A percentile compares a stretch with the other conserved stretches of the same genome.
These are phyloP conservation scores for Actinia tenebrosa DNA, from an alignment of 64 coral and sea anemone species.

Conservation along the genomic window DNA sequence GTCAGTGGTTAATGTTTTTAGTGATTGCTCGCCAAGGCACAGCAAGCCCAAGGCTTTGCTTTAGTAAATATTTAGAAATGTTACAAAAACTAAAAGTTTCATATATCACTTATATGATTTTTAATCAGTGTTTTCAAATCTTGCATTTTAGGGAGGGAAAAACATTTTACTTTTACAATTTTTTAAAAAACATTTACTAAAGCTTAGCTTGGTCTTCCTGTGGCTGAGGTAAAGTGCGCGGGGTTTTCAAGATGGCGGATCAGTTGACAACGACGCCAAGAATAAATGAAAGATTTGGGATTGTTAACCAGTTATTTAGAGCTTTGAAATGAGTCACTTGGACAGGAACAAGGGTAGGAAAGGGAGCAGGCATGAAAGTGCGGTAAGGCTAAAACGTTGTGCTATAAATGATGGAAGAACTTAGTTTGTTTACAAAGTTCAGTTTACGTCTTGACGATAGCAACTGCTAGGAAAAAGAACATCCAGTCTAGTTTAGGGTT, in stretches of 20 bases:
- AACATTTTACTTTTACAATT: too few species aligned
- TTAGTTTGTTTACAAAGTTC: neutral
- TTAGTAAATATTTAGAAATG: too few species aligned
- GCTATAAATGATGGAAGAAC: neutral
- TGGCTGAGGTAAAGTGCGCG: neutral
- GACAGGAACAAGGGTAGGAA: neutral
- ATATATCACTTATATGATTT: too few species aligned
- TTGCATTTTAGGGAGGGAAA: too few species aligned
- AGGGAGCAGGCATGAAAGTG: neutral
- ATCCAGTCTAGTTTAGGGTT: too few species aligned
- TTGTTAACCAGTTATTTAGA: neutral
- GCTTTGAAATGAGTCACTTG: neutral
- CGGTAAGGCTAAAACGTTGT: neutral
- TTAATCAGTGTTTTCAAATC: too few species aligned
- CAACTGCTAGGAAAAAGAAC: too few species aligned
- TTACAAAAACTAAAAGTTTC: too few species aligned
- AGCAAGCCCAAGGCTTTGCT: too few species aligned
- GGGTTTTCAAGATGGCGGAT: neutral
- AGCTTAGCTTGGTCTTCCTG: too few species aligned
- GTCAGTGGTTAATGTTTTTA: constrained; percentile 1
- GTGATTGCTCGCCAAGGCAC: neutral
- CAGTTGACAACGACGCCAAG: neutral
- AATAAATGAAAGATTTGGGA: neutral
- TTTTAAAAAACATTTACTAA: too few species aligned
- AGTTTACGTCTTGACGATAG: too few species aligned